phyloP scores from a whole-genome alignment of 2,888 invertebrate species.

The Drosophila mimetica region DNA sequence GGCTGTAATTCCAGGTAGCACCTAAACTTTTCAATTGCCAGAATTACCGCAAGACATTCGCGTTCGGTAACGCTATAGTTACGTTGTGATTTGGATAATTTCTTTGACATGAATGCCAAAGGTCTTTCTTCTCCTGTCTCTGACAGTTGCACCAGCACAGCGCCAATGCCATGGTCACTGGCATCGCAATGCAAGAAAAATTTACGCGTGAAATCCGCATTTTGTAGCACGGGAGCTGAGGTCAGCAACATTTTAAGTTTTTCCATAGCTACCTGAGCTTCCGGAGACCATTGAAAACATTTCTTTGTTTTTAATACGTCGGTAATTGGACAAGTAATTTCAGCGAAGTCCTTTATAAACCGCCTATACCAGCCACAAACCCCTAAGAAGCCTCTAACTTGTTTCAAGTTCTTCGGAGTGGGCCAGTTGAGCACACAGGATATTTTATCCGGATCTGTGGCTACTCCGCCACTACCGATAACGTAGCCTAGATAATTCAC shows the following conservation, averaged over 20 bases:
- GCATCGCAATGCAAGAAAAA: neutral
- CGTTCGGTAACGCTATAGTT: neutral
- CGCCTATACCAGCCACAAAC: conserved; percentile 5
- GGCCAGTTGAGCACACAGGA: neutral
- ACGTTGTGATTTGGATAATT: neutral
- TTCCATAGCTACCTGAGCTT: neutral
- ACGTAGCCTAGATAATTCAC: conserved; percentile 5
- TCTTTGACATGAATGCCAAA: conserved; percentile 1
- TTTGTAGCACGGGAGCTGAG: neutral
- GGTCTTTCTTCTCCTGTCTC: neutral
- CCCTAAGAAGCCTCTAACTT: neutral
- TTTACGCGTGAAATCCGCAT: neutral
- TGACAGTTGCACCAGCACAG: neutral
- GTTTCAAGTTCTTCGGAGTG: neutral
- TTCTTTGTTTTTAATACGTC: neutral
- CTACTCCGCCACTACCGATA: neutral
- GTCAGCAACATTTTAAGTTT: neutral
- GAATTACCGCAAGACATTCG: neutral
- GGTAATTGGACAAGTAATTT: neutral
- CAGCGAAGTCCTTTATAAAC: neutral
- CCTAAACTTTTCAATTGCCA: neutral
- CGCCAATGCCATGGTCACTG: neutral
- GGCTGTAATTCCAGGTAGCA: neutral
- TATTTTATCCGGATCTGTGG: conserved; percentile 3
- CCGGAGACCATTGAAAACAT: neutral